A percentile compares a stretch with the other conserved stretches of the same genome.
Evolutionary conservation across 1,140 invertebrate species (phyloP).

Genomic region (Bombus vancouverensis): DNA sequence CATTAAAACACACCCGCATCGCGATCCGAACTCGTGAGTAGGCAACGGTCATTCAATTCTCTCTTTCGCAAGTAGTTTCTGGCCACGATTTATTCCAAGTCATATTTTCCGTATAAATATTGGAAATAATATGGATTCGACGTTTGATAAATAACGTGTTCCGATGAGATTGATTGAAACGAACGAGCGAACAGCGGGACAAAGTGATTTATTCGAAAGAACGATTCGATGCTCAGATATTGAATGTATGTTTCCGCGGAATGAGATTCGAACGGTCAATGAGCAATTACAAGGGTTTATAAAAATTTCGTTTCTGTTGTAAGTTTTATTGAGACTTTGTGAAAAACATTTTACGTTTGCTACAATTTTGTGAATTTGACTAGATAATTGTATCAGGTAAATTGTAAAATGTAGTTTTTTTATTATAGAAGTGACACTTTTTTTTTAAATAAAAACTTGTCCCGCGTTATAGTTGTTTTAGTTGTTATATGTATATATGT

Average conservation of each 20-base stretch:
- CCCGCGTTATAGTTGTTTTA: no score
- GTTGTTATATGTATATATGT: no score
- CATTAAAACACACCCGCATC: constrained; percentile 29
- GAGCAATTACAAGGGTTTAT: neutral
- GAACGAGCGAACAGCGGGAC: neutral
- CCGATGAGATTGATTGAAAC: constrained; percentile 36
- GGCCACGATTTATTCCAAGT: constrained; percentile 22
- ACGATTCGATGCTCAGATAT: neutral
- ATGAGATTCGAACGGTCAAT: neutral
- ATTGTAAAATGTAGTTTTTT: neutral
- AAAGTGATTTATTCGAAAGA: constrained; percentile 27
- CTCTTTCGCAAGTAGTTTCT: neutral
- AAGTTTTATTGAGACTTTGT: neutral
- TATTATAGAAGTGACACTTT: neutral
- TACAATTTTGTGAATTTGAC: neutral
- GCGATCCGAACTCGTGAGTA: neutral
- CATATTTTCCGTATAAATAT: constrained; percentile 42
- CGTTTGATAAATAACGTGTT: constrained; percentile 22
- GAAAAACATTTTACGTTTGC: neutral
- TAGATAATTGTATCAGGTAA: neutral
- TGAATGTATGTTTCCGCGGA: neutral
- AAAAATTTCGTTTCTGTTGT: neutral
- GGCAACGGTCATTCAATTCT: neutral
- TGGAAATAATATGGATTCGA: constrained; percentile 23
- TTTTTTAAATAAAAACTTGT: no score